Conservation (phyloP, 2,888 invertebrate species). For the Laothoe populi region DNA sequence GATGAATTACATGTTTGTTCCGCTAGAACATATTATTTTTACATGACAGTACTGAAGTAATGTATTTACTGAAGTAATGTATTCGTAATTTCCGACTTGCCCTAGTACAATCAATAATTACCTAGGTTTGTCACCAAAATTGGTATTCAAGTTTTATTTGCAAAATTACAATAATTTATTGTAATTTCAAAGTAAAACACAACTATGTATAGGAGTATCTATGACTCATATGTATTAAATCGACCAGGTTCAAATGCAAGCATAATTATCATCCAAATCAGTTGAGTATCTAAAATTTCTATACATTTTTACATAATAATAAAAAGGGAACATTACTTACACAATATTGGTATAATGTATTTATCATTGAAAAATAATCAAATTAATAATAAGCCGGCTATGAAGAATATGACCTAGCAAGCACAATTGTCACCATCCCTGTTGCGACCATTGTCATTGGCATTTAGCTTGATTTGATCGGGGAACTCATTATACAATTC, state of each 20-base stretch:
- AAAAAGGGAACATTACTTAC: constrained; percentile 75
- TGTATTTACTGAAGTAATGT: too few relatives aligned
- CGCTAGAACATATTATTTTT: constrained; percentile 28
- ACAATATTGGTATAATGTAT: constrained; percentile 71
- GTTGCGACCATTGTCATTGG: constrained; percentile 89
- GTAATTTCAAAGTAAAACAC: constrained; percentile 36
- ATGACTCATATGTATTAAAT: constrained; percentile 18
- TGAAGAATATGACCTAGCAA: constrained; percentile 84
- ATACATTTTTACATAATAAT: constrained; percentile 78
- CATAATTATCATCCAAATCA: constrained; percentile 56
- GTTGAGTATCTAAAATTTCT: constrained; percentile 54
- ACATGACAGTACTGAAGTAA: constrained; percentile 17
- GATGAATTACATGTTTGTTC: constrained; percentile 9
- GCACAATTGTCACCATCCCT: constrained; percentile 90
- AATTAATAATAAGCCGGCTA: constrained; percentile 64
- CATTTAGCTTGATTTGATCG: constrained; percentile 95
- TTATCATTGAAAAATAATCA: constrained; percentile 69
- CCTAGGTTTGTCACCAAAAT: not conserved
- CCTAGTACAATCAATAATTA: not conserved
- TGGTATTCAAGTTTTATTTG: constrained; percentile 1
- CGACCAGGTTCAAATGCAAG: not conserved
- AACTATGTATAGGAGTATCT: constrained; percentile 9
- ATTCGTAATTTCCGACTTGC: not conserved
- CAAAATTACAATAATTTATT: constrained; percentile 23
- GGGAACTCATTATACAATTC: constrained; percentile 99